phyloP scores from a whole-genome alignment of 2,888 invertebrate genomes.

The Dryadula phaetusa region DNA sequence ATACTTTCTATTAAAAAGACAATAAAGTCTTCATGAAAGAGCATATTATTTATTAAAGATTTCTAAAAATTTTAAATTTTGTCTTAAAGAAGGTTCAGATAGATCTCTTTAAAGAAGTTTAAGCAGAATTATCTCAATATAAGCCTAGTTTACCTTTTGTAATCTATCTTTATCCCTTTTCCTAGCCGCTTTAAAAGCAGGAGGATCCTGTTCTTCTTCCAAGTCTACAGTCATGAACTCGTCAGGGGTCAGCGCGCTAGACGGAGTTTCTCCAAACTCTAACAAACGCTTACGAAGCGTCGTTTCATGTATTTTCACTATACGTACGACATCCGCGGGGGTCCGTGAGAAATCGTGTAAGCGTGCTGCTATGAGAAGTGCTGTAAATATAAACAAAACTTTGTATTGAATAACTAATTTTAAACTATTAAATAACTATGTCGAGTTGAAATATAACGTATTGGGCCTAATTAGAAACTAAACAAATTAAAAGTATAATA shows the following conservation, averaged over 20 bases:
- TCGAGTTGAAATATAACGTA: no score
- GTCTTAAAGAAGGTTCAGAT: no score
- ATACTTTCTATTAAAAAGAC: no score
- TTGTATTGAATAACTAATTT: neutral
- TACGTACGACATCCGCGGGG: conserved; percentile 94
- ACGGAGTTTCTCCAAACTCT: conserved; percentile 98
- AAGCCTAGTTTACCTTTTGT: conserved; percentile 85
- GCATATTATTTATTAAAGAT: no score
- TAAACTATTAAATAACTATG: no score
- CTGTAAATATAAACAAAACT: conserved; percentile 72
- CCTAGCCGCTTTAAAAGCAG: conserved; percentile 95
- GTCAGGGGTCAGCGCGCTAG: conserved; percentile 96
- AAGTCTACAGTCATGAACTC: conserved; percentile 98
- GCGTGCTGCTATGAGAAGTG: conserved; percentile 96
- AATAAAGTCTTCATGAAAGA: no score
- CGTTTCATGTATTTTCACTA: conserved; percentile 97
- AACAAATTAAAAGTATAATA: no score
- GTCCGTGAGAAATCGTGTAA: conserved; percentile 96
- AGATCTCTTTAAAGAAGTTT: no score
- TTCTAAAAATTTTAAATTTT: no score
- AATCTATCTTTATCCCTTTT: conserved; percentile 94
- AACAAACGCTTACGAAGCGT: conserved; percentile 95
- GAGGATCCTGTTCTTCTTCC: conserved; percentile 98
- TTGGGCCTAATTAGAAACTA: no score
- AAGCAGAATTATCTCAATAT: no score